phyloP scores from a whole-genome alignment of 2,797 vertebrate genomes.

The Pelodytes ibericus region DNA sequence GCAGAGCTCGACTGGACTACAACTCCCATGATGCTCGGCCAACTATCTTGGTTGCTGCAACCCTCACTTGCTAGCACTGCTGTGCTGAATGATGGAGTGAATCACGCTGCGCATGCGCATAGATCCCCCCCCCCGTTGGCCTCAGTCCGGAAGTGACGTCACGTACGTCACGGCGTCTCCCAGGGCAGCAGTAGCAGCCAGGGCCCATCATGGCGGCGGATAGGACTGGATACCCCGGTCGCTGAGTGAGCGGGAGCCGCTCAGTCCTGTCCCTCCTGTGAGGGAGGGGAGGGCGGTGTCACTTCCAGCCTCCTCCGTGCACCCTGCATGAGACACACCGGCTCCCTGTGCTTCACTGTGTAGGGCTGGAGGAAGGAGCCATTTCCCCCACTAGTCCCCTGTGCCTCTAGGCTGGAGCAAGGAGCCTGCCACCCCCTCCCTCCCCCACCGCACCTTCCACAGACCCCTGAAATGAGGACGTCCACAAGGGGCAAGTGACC shows the following conservation, averaged over 20 bases:
- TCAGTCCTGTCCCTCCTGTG: background rate
- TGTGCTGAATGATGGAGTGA: no score
- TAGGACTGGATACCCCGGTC: slow-evolving; percentile 11
- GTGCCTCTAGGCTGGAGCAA: background rate
- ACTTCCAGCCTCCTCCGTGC: background rate
- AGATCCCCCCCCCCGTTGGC: background rate
- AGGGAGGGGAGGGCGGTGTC: background rate
- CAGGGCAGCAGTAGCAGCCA: slow-evolving; percentile 44
- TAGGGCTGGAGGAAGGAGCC: background rate
- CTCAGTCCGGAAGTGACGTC: slow-evolving; percentile 40
- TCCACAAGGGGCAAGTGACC: slow-evolving; percentile 32
- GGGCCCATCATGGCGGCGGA: slow-evolving; percentile 47
- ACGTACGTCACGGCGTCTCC: slow-evolving; percentile 52
- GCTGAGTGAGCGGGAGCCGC: slow-evolving; percentile 14
- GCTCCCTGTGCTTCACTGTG: background rate
- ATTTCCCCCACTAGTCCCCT: background rate
- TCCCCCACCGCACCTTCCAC: no score
- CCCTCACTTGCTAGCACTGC: no score
- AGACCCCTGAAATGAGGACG: no score
- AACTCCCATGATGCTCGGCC: no score
- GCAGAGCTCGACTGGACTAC: no score
- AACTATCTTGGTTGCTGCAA: no score
- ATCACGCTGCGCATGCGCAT: slow-evolving; percentile 38
- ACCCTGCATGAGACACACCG: slow-evolving; percentile 1
- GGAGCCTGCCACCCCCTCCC: background rate